Evolutionary conservation across 2,113 vertebrate genomes (phyloP).

Genomic region (Lanius ludovicianus): DNA sequence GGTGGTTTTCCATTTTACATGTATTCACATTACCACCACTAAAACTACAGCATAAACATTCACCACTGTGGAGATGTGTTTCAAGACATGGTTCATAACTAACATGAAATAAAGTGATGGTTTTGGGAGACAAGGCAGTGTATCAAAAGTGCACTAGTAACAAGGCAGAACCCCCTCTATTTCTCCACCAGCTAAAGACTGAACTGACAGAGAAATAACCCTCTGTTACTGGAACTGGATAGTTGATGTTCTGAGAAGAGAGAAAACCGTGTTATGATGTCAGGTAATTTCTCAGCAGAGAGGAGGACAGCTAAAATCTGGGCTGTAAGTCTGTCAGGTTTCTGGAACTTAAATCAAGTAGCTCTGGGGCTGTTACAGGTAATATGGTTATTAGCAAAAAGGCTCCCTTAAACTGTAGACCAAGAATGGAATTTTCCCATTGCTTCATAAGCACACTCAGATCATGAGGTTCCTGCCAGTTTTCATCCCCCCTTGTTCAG

Average conservation of each 20-base stretch:
- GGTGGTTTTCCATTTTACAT: neutral
- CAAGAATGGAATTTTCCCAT: neutral
- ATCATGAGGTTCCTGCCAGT: neutral
- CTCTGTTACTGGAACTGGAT: neutral
- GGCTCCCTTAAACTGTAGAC: neutral
- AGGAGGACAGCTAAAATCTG: neutral
- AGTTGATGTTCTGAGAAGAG: neutral
- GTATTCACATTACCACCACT: neutral
- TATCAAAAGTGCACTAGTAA: neutral
- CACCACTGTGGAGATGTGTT: neutral
- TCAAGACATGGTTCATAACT: neutral
- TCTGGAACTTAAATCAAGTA: neutral
- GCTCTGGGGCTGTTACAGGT: neutral
- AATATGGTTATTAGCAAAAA: neutral
- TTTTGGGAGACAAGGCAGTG: neutral
- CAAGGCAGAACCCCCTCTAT: neutral
- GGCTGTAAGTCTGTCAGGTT: neutral
- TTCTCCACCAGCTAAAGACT: neutral
- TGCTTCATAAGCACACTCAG: neutral
- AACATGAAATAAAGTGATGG: neutral
- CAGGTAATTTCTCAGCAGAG: neutral
- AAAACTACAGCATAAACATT: neutral
- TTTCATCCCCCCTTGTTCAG: neutral
- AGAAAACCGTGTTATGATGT: neutral
- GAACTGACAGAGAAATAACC: neutral